Percentiles rank a stretch among this genome's conserved stretches.
These are phyloP conservation scores for Acanthochromis polyacanthus DNA, from an alignment of 2,113 vertebrate genomes.

Conservation along the genomic window DNA sequence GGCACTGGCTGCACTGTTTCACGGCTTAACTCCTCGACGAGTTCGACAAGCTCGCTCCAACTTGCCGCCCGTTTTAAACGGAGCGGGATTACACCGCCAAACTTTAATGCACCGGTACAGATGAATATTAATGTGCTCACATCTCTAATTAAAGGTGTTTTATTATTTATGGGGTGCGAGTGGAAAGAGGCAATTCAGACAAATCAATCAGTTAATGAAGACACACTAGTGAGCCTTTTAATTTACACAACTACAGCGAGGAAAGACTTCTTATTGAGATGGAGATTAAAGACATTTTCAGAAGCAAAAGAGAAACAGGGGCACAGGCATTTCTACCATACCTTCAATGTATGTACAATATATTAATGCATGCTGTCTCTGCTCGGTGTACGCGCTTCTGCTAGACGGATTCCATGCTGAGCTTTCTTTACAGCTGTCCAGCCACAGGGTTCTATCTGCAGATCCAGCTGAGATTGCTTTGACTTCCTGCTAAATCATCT, in stretches of 20 bases:
- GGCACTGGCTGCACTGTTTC: conserved; percentile 12
- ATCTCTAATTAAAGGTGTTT: neutral
- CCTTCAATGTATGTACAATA: neutral
- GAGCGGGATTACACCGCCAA: conserved; percentile 23
- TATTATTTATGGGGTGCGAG: conserved; percentile 40
- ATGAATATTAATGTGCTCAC: conserved; percentile 23
- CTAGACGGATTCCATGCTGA: neutral
- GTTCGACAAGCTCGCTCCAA: conserved; percentile 19
- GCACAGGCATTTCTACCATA: conserved; percentile 9
- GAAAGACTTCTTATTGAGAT: conserved; percentile 1
- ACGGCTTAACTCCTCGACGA: conserved; percentile 28
- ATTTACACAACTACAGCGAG: neutral
- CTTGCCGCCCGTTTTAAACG: conserved; percentile 20
- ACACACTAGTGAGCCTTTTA: conserved; percentile 10
- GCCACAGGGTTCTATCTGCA: neutral
- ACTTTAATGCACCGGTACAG: neutral
- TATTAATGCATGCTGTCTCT: neutral
- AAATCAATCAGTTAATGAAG: conserved; percentile 17
- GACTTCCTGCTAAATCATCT: conserved; percentile 14
- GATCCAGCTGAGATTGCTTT: neutral
- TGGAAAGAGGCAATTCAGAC: conserved; percentile 7
- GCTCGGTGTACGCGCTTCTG: neutral
- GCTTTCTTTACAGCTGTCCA: conserved; percentile 17
- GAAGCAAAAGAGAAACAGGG: conserved; percentile 3
- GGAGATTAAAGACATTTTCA: neutral